A percentile compares a stretch with the other conserved stretches of the same genome.
phyloP scores from a whole-genome alignment of 2,113 vertebrate genomes.

The Triplophysa tibetana region DNA sequence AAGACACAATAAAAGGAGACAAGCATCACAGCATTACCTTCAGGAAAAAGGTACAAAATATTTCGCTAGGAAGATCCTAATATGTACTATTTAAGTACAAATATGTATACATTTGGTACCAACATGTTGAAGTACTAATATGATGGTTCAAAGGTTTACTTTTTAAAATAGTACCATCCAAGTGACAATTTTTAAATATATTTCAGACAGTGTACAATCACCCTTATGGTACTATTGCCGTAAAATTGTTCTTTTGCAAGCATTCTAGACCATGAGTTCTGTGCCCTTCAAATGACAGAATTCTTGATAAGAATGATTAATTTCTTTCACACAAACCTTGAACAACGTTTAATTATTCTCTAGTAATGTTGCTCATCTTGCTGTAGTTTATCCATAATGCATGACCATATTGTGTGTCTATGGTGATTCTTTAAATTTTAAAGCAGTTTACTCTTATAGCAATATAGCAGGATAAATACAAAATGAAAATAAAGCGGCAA shows the following conservation, averaged over 20 bases:
- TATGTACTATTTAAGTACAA: too few relatives aligned
- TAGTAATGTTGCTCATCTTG: neutral
- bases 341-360: neutral
- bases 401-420: neutral
- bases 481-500: neutral
- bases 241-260: neutral
- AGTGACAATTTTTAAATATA: too few relatives aligned
- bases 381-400: neutral
- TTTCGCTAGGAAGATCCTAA: too few relatives aligned
- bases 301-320: slow-evolving; percentile 11
- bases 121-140: too few relatives aligned
- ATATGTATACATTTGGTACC: too few relatives aligned
- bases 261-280: neutral
- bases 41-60: too few relatives aligned
- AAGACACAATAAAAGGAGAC: too few relatives aligned
- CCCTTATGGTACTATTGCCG: neutral
- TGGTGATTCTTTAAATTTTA: neutral
- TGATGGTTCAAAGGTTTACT: too few relatives aligned
- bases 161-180: too few relatives aligned
- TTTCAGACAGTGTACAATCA: neutral
- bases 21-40: too few relatives aligned
- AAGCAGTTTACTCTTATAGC: neutral
- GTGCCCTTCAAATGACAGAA: slow-evolving; percentile 27
- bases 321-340: neutral
- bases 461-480: neutral